phyloP scores from a whole-genome alignment of 2,888 invertebrate species.

The Acrobasis suavella region DNA sequence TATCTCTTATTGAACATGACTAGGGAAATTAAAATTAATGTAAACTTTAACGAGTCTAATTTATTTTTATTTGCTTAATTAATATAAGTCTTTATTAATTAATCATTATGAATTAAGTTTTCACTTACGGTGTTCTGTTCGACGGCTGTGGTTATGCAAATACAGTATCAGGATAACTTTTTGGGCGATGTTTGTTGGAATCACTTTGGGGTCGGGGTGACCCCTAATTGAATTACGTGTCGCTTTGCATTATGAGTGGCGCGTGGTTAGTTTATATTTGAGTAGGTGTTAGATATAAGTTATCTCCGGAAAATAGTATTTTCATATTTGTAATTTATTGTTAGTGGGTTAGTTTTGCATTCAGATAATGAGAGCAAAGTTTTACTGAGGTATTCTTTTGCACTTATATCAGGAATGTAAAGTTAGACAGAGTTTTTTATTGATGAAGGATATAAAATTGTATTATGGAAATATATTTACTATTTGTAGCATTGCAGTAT shows the following conservation, averaged over 20 bases:
- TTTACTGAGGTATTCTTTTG: no score
- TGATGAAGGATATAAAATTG: no score
- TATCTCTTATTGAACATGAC: slow-evolving; percentile 1
- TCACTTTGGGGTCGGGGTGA: slow-evolving; percentile 45
- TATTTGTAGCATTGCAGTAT: no score
- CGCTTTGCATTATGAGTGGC: slow-evolving; percentile 40
- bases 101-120: slow-evolving; percentile 16
- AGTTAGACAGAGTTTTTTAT: no score
- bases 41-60: slow-evolving; percentile 4
- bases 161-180: slow-evolving; percentile 63
- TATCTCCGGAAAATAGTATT: background rate
- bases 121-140: slow-evolving; percentile 26
- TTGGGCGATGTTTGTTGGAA: slow-evolving; percentile 57
- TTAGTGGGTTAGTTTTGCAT: no score
- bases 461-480: no score
- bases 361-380: no score
- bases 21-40: slow-evolving; percentile 18
- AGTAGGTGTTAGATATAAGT: background rate
- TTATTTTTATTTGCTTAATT: slow-evolving; percentile 10
- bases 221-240: slow-evolving; percentile 72
- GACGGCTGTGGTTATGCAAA: slow-evolving; percentile 50
- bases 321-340: background rate
- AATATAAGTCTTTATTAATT: slow-evolving; percentile 9
- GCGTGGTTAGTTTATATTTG: slow-evolving; percentile 14
- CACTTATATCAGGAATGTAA: no score